Base-by-base conservation (phyloP, 2,797 vertebrate genomes). In the Diglossa cyanea region DNA sequence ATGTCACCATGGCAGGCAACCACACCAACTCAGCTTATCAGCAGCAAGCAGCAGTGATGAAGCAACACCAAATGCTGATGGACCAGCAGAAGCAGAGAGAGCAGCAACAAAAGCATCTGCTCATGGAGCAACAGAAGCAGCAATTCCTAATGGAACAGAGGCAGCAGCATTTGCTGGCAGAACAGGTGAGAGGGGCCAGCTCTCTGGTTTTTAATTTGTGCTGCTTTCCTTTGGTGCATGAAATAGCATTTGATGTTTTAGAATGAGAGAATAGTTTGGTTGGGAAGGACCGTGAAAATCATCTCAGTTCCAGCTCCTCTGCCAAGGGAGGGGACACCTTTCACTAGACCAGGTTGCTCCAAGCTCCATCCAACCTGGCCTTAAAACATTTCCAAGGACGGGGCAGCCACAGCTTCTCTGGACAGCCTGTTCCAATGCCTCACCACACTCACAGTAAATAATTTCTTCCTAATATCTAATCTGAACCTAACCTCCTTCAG, bases 161-260 rank as follows among this genome's bases (percentile, higher is more conserved):
- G 81, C 98, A 99, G 37, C 98, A 98, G 89, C 99, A 99, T 86
- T 97, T 99, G 31, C 97, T 99, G 96, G 99, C 98, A 4, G 99
- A 99, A 81, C 99, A 99, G 99, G 99, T 99, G 93, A 92, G 83
- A 35, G 55, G 18, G 25, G 13, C 44, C 57, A 79, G 31, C 18
- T 17, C 2, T 18, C 15, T 30, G 13, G 26, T 19, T 40, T 65
- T 62, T 10, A 7, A 25, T 73, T 68, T 76, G 24, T 7, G 1
- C n/a, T 58, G 28, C 28, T 93, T 70, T 89, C 31, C 37, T 91
- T 65, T 84, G 39, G 24, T 83, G 47, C 37, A 19, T 80, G 47
- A 73, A 86, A 28, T 16, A 50, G 35, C 18, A 20, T 70, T 63
- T 72, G 65, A 9, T 72, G 40, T 53, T 77, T 78, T 66, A 54